Conservation (phyloP, 64 coral and sea anemone species). For the Acropora yongei region DNA sequence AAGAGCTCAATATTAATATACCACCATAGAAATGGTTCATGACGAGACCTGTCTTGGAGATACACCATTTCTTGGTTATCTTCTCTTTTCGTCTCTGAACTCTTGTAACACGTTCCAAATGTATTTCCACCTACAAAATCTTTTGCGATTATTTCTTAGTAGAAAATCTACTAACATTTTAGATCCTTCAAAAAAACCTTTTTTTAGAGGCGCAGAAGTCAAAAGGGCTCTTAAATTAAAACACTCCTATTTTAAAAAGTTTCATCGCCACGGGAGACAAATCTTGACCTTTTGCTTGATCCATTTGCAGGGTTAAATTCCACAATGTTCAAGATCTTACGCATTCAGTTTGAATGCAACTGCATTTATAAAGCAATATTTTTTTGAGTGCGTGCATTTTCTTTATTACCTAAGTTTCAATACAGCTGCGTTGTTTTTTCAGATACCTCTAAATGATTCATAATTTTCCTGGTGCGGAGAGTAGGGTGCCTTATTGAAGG, state of each 20-base stretch:
- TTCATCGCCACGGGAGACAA: neutral
- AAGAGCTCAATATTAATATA: too few relatives aligned
- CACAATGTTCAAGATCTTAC: neutral
- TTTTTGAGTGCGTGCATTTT: neutral
- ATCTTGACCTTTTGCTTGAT: neutral
- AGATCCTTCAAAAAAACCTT: too few relatives aligned
- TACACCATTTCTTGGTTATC: too few relatives aligned
- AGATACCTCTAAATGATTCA: slow-evolving; percentile 11
- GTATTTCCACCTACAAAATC: too few relatives aligned
- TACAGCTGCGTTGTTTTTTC: neutral
- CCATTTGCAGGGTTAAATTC: too few relatives aligned
- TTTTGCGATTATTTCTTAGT: too few relatives aligned
- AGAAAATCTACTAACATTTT: too few relatives aligned
- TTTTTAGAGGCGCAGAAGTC: too few relatives aligned
- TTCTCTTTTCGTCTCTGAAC: too few relatives aligned
- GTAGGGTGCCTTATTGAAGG: slow-evolving; percentile 25
- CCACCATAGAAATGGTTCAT: too few relatives aligned
- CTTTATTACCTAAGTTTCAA: neutral
- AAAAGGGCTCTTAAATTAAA: neutral
- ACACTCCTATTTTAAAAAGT: neutral
- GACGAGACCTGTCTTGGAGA: too few relatives aligned
- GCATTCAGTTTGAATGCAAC: neutral
- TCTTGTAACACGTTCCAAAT: too few relatives aligned
- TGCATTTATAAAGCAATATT: neutral
- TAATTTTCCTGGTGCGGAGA: neutral